A percentile compares a stretch with the other conserved stretches of the same genome.
Evolutionary conservation across 2,888 invertebrate genomes (phyloP).

Genomic region (Caenorhabditis virilis): DNA sequence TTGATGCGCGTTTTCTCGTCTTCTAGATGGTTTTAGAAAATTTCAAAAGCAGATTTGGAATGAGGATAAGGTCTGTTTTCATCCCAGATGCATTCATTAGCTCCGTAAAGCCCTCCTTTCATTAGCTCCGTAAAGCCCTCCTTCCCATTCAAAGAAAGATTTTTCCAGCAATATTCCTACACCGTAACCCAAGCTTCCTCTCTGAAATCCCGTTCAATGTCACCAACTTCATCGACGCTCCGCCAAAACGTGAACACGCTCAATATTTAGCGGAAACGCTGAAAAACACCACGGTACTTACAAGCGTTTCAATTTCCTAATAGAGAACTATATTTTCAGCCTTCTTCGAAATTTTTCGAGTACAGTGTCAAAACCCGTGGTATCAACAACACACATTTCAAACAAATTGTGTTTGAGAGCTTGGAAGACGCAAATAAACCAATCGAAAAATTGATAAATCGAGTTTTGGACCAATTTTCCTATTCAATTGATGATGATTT

Average conservation of each 20-base stretch:
- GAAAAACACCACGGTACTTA: conserved; percentile 13
- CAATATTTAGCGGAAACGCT: conserved; percentile 36
- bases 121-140: no score
- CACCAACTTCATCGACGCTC: conserved; percentile 42
- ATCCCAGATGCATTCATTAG: no score
- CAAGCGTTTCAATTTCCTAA: conserved; percentile 4
- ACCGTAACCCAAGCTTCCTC: conserved; percentile 39
- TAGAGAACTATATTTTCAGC: not conserved
- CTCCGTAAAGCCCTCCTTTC: no score
- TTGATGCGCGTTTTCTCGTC: no score
- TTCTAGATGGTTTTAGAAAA: no score
- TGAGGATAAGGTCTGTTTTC: no score
- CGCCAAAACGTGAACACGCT: conserved; percentile 29
- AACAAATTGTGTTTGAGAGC: conserved; percentile 38
- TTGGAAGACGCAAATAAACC: conserved; percentile 18
- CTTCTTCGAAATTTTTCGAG: conserved; percentile 22
- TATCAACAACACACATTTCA: conserved; percentile 45
- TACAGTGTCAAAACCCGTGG: conserved; percentile 40
- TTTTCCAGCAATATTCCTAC: conserved; percentile 41
- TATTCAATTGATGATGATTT: conserved; percentile 4
- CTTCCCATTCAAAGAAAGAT: no score
- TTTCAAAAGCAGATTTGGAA: no score
- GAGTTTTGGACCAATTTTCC: conserved; percentile 6
- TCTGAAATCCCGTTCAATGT: conserved; percentile 46
- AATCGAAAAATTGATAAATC: conserved; percentile 6